Conservation (phyloP, 2,797 vertebrate genomes). For the Nannoperca obscura region DNA sequence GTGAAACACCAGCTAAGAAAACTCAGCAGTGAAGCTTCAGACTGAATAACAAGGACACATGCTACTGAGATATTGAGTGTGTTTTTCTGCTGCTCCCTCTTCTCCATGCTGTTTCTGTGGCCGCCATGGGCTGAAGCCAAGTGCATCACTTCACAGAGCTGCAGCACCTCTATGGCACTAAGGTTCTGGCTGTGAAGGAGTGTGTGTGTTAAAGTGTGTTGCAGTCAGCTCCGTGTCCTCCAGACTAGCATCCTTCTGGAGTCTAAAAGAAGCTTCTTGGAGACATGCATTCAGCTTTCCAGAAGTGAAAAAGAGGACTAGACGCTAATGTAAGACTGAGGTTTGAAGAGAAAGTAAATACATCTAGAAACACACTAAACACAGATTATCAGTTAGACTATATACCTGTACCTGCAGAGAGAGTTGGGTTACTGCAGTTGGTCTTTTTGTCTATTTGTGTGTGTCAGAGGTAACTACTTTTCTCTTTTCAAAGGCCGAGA, state of each 20-base stretch:
- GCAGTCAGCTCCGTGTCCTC: conserved; percentile 16
- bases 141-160: conserved; percentile 47
- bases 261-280: conserved; percentile 13
- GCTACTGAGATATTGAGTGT: conserved; percentile 45
- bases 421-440: neutral
- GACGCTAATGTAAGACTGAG: neutral
- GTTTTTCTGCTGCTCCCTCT: conserved; percentile 42
- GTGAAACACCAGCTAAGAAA: conserved; percentile 18
- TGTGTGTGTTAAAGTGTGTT: conserved; percentile 19
- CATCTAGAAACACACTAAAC: neutral
- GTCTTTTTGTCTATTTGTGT: conserved; percentile 9
- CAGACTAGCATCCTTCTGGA: neutral
- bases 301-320: neutral
- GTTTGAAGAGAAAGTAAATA: neutral
- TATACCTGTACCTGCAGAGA: conserved; percentile 1
- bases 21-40: conserved; percentile 15
- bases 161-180: conserved; percentile 22
- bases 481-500: conserved; percentile 21
- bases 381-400: neutral
- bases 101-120: conserved; percentile 39
- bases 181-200: conserved; percentile 28
- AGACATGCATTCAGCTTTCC: conserved; percentile 3
- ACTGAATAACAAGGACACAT: conserved; percentile 47
- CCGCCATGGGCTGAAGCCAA: conserved; percentile 38
- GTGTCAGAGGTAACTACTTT: conserved; percentile 24